Evolutionary conservation across 2,888 invertebrate genomes (phyloP).

Genomic region (Cryptocheilus praepositus): DNA sequence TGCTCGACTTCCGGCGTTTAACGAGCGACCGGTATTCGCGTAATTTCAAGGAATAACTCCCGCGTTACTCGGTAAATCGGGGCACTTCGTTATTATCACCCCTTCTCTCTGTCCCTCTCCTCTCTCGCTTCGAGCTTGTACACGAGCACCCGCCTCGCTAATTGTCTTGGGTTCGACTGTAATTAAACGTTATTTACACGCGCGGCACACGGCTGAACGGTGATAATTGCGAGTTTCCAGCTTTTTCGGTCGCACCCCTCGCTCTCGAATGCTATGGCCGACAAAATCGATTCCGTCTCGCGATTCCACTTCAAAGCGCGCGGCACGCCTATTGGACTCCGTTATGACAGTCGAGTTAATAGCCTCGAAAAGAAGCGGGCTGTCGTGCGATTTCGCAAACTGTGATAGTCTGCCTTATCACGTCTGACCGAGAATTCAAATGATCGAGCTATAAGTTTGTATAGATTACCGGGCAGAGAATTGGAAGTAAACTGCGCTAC

Average conservation of each 20-base stretch:
- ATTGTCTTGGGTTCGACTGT: constrained; percentile 39
- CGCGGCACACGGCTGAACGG: neutral
- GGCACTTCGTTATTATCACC: constrained; percentile 7
- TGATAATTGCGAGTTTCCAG: constrained; percentile 9
- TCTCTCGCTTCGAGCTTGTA: constrained; percentile 5
- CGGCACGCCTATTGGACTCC: too few species aligned
- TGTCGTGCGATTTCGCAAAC: too few species aligned
- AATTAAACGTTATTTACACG: constrained; percentile 33
- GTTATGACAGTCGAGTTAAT: too few species aligned
- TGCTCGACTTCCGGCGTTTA: constrained; percentile 28
- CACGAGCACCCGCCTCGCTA: constrained; percentile 20
- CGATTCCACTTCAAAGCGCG: too few species aligned
- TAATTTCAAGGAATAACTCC: constrained; percentile 31
- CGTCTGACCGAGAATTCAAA: too few species aligned
- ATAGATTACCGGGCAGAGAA: too few species aligned
- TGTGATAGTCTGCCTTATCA: too few species aligned
- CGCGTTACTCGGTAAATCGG: constrained; percentile 9
- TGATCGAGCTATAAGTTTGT: too few species aligned
- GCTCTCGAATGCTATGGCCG: neutral
- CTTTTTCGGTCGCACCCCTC: neutral
- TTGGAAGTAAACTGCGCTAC: neutral
- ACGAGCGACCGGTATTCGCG: constrained; percentile 28
- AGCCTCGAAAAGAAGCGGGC: too few species aligned
- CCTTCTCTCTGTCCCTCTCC: constrained; percentile 22
- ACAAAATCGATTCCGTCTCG: too few species aligned